phyloP scores from a whole-genome alignment of 2,113 vertebrate genomes.

The Neopipo cinnamomea region DNA sequence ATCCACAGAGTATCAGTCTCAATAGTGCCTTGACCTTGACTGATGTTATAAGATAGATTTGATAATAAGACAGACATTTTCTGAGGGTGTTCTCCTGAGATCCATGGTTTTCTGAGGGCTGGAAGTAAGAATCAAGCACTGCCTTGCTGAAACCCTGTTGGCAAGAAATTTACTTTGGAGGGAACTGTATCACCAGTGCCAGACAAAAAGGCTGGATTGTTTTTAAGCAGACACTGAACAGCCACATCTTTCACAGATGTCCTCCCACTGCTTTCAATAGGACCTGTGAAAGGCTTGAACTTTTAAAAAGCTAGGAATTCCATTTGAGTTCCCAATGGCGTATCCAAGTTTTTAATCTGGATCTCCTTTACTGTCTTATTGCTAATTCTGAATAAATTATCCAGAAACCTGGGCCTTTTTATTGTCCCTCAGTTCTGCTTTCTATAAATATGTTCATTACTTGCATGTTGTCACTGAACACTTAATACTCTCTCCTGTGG shows the following conservation, averaged over 20 bases:
- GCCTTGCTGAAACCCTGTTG: not conserved
- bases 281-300: not conserved
- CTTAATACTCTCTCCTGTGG: not conserved
- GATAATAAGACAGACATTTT: not conserved
- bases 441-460: not conserved
- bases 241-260: not conserved
- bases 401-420: not conserved
- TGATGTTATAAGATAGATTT: not conserved
- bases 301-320: not conserved
- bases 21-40: not conserved
- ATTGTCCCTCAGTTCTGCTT: not conserved
- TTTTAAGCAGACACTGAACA: not conserved
- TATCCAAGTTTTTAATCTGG: not conserved
- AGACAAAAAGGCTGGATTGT: not conserved
- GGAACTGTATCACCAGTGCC: not conserved
- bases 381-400: conserved; percentile 4
- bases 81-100: not conserved
- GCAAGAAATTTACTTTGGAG: not conserved
- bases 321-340: not conserved
- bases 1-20: not conserved
- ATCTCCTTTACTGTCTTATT: not conserved
- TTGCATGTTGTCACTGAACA: not conserved
- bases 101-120: not conserved
- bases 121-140: not conserved
- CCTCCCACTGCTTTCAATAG: not conserved